Percentiles rank a stretch among this genome's conserved stretches.
These are phyloP conservation scores for Tetranychus piercei DNA, from an alignment of 2,888 invertebrate genomes.

Conservation along the genomic window DNA sequence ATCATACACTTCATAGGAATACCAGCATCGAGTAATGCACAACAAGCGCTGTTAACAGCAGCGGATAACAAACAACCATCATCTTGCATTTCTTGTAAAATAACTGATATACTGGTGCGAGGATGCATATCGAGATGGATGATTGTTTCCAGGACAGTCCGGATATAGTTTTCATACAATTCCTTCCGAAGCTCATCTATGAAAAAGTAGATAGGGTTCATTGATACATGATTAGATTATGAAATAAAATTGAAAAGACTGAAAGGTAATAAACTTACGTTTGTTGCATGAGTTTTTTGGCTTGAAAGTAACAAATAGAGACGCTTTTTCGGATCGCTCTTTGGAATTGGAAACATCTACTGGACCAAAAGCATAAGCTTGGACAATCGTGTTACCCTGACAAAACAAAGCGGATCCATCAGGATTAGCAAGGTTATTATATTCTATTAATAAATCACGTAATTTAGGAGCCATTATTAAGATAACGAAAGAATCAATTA, in stretches of 20 bases:
- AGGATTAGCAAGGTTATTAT: slow-evolving; percentile 1
- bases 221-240: background rate
- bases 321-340: background rate
- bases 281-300: slow-evolving; percentile 4
- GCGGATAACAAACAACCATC: slow-evolving; percentile 52
- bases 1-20: slow-evolving; percentile 62
- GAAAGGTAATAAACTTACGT: background rate
- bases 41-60: slow-evolving; percentile 59
- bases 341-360: background rate
- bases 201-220: no score
- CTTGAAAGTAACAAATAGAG: background rate
- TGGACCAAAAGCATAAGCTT: slow-evolving; percentile 9
- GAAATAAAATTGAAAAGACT: background rate
- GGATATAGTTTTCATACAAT: slow-evolving; percentile 52
- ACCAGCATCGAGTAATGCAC: slow-evolving; percentile 62
- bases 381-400: slow-evolving; percentile 7
- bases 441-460: background rate
- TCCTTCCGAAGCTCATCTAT: slow-evolving; percentile 32
- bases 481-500: background rate
- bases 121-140: slow-evolving; percentile 55
- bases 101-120: slow-evolving; percentile 54
- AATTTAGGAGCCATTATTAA: background rate
- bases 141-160: slow-evolving; percentile 55
- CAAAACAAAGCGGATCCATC: slow-evolving; percentile 13
- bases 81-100: slow-evolving; percentile 70